phyloP scores from a whole-genome alignment of 2,113 vertebrate species.

The Tonatia bakeri region DNA sequence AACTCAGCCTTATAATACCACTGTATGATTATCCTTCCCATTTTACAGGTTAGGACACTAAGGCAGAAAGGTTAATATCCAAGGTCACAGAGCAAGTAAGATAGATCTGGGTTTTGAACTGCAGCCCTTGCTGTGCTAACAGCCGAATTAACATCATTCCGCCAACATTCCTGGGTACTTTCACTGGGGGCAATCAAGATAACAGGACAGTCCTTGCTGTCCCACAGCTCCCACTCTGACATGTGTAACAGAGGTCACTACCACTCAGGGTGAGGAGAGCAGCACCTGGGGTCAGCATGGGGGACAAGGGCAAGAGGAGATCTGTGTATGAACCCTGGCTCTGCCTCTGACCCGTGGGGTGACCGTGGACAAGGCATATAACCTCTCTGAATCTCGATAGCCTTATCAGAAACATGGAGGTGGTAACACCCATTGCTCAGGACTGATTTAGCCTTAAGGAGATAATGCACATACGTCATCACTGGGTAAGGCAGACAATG shows the following conservation, averaged over 20 bases:
- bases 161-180: too few relatives aligned
- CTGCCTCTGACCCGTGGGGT: background rate
- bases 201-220: background rate
- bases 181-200: background rate
- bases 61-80: background rate
- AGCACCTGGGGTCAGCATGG: background rate
- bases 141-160: background rate
- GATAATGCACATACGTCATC: background rate
- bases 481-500: background rate
- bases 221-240: background rate
- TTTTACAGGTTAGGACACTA: background rate
- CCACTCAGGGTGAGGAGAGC: background rate
- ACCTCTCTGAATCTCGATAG: background rate
- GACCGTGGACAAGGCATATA: background rate
- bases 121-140: background rate
- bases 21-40: background rate
- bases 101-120: background rate
- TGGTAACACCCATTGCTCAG: background rate
- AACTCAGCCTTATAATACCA: background rate
- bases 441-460: background rate
- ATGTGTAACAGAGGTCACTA: background rate
- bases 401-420: background rate
- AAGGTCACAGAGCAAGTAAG: background rate
- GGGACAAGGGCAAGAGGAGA: background rate
- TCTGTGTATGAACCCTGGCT: background rate